Evolutionary conservation across 2,888 invertebrate species (phyloP).

Genomic region (Keiferia lycopersicella): DNA sequence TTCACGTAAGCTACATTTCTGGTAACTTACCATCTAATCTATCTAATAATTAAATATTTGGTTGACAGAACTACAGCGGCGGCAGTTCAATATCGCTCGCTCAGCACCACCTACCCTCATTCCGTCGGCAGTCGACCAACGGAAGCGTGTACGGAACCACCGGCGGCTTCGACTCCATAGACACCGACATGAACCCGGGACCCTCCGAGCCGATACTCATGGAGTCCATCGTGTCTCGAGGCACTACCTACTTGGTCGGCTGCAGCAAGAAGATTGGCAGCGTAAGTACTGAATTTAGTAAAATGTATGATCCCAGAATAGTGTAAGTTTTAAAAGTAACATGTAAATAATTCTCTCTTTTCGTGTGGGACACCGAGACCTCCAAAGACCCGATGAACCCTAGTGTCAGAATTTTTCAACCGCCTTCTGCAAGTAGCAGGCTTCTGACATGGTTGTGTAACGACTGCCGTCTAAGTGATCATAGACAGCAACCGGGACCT

Average conservation of each 20-base stretch:
- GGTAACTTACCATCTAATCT: no score
- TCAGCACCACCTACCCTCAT: neutral
- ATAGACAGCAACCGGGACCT: no score
- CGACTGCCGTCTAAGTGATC: no score
- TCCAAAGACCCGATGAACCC: no score
- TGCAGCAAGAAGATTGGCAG: conserved; percentile 70
- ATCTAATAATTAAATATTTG: neutral
- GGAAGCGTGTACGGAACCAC: conserved; percentile 8
- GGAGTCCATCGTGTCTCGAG: conserved; percentile 72
- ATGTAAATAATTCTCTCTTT: no score
- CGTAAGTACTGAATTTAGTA: conserved; percentile 46
- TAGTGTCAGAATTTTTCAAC: no score
- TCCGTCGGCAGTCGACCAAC: neutral
- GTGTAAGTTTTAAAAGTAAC: no score
- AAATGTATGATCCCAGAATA: no score
- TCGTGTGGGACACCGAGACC: no score
- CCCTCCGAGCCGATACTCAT: conserved; percentile 62
- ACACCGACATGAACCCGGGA: conserved; percentile 44
- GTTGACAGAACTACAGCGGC: conserved; percentile 15
- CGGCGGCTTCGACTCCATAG: conserved; percentile 32
- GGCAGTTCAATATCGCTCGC: conserved; percentile 18
- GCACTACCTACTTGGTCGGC: conserved; percentile 71
- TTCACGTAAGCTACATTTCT: no score
- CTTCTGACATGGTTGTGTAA: no score
- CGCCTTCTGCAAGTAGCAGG: no score